Conservation (phyloP, 2,888 invertebrate genomes). For the Halocaridina rubra region DNA sequence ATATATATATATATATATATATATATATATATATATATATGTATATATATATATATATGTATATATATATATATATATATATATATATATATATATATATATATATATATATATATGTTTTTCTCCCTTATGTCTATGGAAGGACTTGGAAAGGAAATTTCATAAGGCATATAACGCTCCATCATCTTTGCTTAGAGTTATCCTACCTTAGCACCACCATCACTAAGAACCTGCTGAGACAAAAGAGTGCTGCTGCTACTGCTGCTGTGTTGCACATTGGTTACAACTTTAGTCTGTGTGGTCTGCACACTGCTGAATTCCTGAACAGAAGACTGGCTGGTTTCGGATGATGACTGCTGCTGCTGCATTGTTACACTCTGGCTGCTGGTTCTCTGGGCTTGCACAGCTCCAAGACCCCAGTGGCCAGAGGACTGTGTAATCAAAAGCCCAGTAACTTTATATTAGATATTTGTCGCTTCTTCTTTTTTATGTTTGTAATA, state of each 20-base stretch:
- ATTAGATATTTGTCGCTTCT: too few relatives aligned
- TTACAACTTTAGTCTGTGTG: not conserved
- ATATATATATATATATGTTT: too few relatives aligned
- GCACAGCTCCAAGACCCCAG: constrained; percentile 3
- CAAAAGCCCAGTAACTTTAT: too few relatives aligned
- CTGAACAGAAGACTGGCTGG: not conserved
- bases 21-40: not conserved
- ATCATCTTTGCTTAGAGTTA: too few relatives aligned
- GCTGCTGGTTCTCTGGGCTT: not conserved
- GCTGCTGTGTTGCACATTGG: not conserved
- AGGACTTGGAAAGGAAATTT: too few relatives aligned
- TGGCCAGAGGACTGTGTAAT: constrained; percentile 9
- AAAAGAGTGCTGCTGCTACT: constrained; percentile 16
- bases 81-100: too few relatives aligned
- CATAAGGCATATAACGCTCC: too few relatives aligned
- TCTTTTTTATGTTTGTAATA: too few relatives aligned
- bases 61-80: too few relatives aligned
- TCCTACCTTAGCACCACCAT: not conserved
- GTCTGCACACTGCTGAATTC: not conserved
- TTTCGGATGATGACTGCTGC: not conserved
- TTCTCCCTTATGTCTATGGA: too few relatives aligned
- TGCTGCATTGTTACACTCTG: not conserved
- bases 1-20: constrained; percentile 11
- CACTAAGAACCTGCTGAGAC: not conserved
- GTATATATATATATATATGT: not conserved